Percentiles rank a stretch among this genome's conserved stretches.
Conservation (phyloP, 2,797 vertebrate species). For the Macrochelys suwanniensis region DNA sequence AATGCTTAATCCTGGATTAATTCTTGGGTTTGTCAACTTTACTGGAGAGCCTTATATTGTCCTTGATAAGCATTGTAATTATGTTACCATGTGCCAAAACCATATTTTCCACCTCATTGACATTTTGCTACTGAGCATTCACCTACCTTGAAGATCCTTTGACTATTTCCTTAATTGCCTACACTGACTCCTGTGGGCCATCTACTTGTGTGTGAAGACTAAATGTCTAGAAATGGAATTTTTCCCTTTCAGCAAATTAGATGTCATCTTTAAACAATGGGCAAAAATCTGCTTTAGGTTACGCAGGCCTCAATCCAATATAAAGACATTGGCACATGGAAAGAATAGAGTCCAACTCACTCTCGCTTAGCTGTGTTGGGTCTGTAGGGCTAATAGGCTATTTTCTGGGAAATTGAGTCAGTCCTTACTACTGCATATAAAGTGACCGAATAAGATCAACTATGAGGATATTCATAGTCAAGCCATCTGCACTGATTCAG, state of each 20-base stretch:
- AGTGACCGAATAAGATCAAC: not conserved
- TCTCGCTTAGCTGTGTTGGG: not conserved
- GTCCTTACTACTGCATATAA: not conserved
- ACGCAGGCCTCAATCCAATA: not conserved
- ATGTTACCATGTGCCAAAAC: constrained; percentile 23
- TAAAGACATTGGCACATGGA: not conserved
- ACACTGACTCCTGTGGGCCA: not conserved
- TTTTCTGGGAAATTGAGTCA: not conserved
- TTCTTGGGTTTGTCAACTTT: constrained; percentile 62
- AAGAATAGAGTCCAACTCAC: not conserved
- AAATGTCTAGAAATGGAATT: rapidly evolving
- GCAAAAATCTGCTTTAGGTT: not conserved
- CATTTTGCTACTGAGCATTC: not conserved
- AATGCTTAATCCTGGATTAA: constrained; percentile 72
- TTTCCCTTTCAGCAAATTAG: not conserved
- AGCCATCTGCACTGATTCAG: not conserved
- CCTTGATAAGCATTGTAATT: constrained; percentile 63
- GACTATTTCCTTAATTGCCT: not conserved
- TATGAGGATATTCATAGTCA: not conserved
- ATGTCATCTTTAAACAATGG: not conserved
- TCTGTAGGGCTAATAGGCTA: not conserved
- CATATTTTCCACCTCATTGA: constrained; percentile 48
- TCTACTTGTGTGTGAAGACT: rapidly evolving
- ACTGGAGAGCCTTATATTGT: constrained; percentile 41
- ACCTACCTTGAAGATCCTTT: constrained; percentile 21